Conservation (phyloP, 2,797 vertebrate genomes). For the Halcyon badia region DNA sequence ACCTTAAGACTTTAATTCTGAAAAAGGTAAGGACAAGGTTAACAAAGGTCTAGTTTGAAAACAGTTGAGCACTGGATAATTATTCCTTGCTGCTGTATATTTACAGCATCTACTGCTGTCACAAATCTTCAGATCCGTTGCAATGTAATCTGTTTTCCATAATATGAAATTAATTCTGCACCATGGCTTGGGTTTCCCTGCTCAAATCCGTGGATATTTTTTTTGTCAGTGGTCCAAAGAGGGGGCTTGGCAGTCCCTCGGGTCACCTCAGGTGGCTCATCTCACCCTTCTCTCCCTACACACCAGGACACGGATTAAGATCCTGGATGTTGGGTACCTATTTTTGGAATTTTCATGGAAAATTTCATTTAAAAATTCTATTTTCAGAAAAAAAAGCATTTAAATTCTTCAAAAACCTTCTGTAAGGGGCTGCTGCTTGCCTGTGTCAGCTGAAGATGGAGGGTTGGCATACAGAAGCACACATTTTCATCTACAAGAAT, state of each 20-base stretch:
- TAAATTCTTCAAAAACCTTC: neutral
- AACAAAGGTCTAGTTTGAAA: constrained; percentile 11
- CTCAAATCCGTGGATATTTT: neutral
- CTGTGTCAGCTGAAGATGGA: neutral
- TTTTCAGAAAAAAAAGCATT: neutral
- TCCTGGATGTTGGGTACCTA: neutral
- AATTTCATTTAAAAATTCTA: neutral
- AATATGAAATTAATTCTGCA: neutral
- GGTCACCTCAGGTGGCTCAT: neutral
- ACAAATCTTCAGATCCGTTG: constrained; percentile 10
- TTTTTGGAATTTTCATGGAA: neutral
- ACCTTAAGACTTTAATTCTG: constrained; percentile 20
- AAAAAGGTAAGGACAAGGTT: constrained; percentile 21
- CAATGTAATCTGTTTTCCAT: neutral
- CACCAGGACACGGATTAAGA: neutral
- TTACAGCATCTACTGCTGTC: neutral
- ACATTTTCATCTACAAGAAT: neutral
- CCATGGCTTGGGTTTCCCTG: neutral
- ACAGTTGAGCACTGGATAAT: constrained; percentile 1
- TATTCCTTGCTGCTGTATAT: neutral
- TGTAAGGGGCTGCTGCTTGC: neutral
- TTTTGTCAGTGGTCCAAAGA: neutral
- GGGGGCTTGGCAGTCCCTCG: neutral
- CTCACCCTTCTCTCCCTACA: neutral
- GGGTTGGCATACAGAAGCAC: neutral